Conservation (phyloP, 2,888 invertebrate species). For the Xanthia icteritia region DNA sequence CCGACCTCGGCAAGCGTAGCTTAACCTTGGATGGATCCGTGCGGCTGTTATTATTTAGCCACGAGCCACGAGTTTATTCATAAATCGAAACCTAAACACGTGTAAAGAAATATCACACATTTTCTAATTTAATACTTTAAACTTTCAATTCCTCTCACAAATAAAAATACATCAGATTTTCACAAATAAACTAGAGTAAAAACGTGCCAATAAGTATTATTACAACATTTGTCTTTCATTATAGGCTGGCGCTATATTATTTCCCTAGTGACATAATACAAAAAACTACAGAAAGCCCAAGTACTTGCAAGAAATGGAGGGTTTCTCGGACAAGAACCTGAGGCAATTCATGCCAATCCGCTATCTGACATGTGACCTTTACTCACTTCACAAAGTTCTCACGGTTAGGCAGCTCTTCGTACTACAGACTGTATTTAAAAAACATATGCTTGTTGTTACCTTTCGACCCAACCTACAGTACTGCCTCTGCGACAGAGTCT, state of each 20-base stretch:
- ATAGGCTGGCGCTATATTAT: conserved; percentile 18
- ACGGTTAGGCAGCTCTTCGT: no score
- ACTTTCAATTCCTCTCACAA: background rate
- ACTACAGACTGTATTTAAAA: no score
- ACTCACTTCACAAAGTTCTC: no score
- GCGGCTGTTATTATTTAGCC: background rate
- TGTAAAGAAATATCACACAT: background rate
- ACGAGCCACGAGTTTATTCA: background rate
- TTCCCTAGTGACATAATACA: conserved; percentile 11
- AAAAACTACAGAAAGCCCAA: conserved; percentile 4
- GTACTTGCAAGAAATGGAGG: background rate
- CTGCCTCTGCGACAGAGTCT: no score
- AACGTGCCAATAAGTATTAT: conserved; percentile 47
- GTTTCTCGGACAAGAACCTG: background rate
- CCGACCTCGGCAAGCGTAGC: background rate
- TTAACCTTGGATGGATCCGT: background rate
- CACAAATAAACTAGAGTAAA: conserved; percentile 26
- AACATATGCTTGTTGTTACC: background rate
- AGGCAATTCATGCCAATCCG: background rate
- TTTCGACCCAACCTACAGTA: background rate
- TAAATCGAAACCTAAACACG: background rate
- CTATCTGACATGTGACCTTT: no score
- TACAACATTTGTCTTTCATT: conserved; percentile 43
- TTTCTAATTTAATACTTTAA: background rate
- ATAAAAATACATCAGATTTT: conserved; percentile 11